phyloP scores from a whole-genome alignment of 1,140 invertebrate species.

The Ips nitidus region DNA sequence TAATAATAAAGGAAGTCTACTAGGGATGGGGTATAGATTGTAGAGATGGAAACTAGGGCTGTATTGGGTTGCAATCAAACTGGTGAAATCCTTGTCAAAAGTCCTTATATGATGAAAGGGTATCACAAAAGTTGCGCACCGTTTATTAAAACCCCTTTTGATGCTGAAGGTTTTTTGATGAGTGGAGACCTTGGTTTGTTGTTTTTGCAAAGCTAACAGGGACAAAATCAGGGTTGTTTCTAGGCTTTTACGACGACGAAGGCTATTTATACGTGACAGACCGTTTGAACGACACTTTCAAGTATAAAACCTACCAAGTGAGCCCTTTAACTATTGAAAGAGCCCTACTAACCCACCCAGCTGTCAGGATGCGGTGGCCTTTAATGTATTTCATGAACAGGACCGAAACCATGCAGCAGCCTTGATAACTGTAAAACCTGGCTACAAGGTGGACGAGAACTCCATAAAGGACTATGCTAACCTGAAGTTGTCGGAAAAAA shows the following conservation, averaged over 20 bases:
- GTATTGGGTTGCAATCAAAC: constrained; percentile 59
- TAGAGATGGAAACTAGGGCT: constrained; percentile 64
- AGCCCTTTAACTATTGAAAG: constrained; percentile 62
- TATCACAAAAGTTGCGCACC: constrained; percentile 34
- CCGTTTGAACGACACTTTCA: constrained; percentile 76
- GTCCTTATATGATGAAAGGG: constrained; percentile 54
- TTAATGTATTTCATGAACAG: constrained; percentile 64
- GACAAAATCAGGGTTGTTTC: constrained; percentile 44
- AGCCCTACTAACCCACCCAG: constrained; percentile 63
- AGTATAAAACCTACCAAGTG: constrained; percentile 57
- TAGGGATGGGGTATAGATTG: constrained; percentile 48
- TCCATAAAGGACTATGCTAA: constrained; percentile 39
- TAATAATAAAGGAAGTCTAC: background rate
- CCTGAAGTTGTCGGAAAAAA: constrained; percentile 41
- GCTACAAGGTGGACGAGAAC: constrained; percentile 7
- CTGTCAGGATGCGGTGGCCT: constrained; percentile 68
- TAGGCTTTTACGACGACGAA: constrained; percentile 65
- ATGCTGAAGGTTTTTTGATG: constrained; percentile 68
- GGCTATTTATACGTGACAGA: constrained; percentile 69
- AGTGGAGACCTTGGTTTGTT: constrained; percentile 61
- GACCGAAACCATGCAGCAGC: constrained; percentile 66
- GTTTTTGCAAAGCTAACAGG: too few species aligned
- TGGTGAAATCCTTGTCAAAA: constrained; percentile 71
- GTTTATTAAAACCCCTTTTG: constrained; percentile 46
- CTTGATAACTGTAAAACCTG: constrained; percentile 56